Base-by-base conservation (phyloP, 2,113 vertebrate genomes). In the Recurvirostra avosetta region DNA sequence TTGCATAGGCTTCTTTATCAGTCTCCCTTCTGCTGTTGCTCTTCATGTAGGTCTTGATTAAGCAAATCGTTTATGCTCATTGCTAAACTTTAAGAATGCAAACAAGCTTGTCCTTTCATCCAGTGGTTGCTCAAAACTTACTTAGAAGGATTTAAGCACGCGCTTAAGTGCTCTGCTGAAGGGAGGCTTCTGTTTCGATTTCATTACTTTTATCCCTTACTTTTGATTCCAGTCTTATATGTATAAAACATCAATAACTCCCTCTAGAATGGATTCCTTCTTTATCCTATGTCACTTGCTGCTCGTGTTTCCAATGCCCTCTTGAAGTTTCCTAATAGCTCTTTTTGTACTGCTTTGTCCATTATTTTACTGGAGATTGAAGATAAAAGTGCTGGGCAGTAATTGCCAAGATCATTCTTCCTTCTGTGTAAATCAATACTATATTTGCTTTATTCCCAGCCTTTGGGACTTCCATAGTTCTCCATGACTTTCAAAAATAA, bases 401-500 rank as follows among this genome's bases (percentile, higher is more conserved):
- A 97, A 96, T 93, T 95, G 96, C 90, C 90, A 94, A 94, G 95
- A 91, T 91, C 88, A 47, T 95, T 96, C 90, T 88, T 95, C 61
- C 86, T 93, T 96, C 92, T 84, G 79, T 91, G 86, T 93, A 95
- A 97, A 96, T 96, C 96, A 96, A 96, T 96, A 97, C 52, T 71
- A 86, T 96, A 92, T 97, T 95, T 96, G 88, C 91, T 96, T 95
- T 96, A 94, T 96, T 91, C 88, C 65, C 52, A 88, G 83, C 86
- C 79, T 92, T 88, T 95, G 95, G 79, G 95, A 96, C 94, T 92
- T 95, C 72, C 90, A 84, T 71, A 92, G 88, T 83, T 95, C 92
- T 94, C 90, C 65, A 92, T 68, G 94, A 94, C 90, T 97, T 96
- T 97, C 91, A 96, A 92, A 96, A 92, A 96, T 95, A 95, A 96